Base-by-base conservation (phyloP, 2,113 vertebrate genomes). In the Toxotes chatareus region DNA sequence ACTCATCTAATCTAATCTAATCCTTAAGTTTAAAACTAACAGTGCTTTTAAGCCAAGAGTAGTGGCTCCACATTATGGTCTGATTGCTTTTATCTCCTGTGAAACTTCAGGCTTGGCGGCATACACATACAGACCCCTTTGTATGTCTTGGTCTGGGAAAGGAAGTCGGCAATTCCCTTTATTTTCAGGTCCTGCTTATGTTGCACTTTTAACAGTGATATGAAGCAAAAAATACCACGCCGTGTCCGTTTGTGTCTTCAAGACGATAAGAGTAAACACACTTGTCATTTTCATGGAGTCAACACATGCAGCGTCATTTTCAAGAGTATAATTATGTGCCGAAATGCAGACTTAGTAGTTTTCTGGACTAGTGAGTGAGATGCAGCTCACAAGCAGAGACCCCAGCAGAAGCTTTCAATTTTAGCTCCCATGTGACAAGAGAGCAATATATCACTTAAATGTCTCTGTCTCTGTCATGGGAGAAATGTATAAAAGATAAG, bases 61-160 rank as follows among this genome's bases (percentile, higher is more conserved):
- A 49, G 34, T 32, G 53, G 56, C 82, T 84, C 31, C 40, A 40
- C 71, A 61, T 77, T 82, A 56, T 32, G 19, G 71, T 32, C 36
- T 40, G 32, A 63, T 44, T 38, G 60, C 76, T 86, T 82, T 89
- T 59, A 77, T 86, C 56, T 53, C 68, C 49, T 75, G 63, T 66
- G 79, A 80, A 73, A 77, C 71, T 68, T 68, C 5, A 51, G 21
- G 73, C 3, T 79, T 70, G 70, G 80, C 1, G 1, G 27, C 23
- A 0, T 63, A 7, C 31, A 14, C 73, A 76, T 64, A 82, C 74
- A 66, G 84, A 73, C 27, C 12, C 8, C 84, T 77, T 75, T 86
- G 77, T 84, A 10, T 23, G 14, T 38, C 46, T 57, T 17, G 0
- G 27, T 71, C 59, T 81, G 70, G 73, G 73, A 86, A 78, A 67